Percentiles rank a stretch among this genome's conserved stretches.
phyloP scores from a whole-genome alignment of 2,113 vertebrate species.

The Zonotrichia leucophrys region DNA sequence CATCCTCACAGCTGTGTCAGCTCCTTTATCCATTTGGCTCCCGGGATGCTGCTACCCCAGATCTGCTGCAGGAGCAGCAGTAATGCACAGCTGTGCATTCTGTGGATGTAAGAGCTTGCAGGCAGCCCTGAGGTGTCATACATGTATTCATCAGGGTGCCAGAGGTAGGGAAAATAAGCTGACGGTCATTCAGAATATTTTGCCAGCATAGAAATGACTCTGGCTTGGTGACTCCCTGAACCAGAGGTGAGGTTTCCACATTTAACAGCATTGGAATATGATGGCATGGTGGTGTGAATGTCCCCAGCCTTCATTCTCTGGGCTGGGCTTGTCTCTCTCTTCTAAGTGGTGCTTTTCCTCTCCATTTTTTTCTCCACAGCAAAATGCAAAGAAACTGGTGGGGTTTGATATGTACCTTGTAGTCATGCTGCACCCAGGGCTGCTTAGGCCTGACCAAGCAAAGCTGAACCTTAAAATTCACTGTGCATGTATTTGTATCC shows the following conservation, averaged over 20 bases:
- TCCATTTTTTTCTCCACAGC: neutral
- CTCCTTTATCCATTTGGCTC: neutral
- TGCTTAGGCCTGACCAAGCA: neutral
- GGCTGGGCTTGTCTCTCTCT: neutral
- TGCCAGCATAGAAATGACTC: neutral
- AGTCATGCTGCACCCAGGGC: neutral
- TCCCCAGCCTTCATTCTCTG: neutral
- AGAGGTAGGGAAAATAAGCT: neutral
- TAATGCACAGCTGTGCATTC: neutral
- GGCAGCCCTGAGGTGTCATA: neutral
- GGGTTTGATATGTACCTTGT: neutral
- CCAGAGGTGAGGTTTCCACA: neutral
- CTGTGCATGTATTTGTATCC: accelerated
- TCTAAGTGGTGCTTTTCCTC: neutral
- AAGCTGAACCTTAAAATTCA: neutral
- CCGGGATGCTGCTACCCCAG: accelerated
- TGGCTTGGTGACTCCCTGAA: neutral
- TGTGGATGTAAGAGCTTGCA: neutral
- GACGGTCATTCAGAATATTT: neutral
- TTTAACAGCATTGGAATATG: neutral
- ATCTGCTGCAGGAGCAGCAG: neutral
- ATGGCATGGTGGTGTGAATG: neutral
- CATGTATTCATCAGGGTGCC: neutral
- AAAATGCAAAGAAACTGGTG: neutral
- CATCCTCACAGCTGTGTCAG: neutral